Base-by-base conservation (phyloP, 2,888 invertebrate genomes). In the Sepiola atlantica region DNA sequence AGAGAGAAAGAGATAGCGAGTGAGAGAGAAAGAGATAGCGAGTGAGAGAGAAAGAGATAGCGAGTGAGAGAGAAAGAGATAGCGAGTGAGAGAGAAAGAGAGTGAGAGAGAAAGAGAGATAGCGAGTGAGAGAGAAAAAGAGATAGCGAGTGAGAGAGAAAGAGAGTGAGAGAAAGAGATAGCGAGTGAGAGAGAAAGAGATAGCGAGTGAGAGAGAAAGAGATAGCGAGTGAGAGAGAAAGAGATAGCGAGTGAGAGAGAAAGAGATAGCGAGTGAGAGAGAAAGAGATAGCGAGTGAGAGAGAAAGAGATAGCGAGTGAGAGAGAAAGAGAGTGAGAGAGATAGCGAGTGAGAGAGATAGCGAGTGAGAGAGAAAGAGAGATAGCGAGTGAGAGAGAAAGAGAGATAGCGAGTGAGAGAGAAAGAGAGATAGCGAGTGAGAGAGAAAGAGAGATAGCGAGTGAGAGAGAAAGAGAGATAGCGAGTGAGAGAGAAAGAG, bases 51-150 rank as follows among this genome's bases (percentile, higher is more conserved):
- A n/a, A n/a, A n/a, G n/a, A n/a, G n/a, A n/a, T n/a, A n/a, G n/a
- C n/a, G n/a, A n/a, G n/a, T n/a, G n/a, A n/a, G n/a, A n/a, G n/a
- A n/a, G n/a, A n/a, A n/a, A n/a, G n/a, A n/a, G n/a, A n/a, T n/a
- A n/a, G n/a, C n/a, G n/a, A n/a, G n/a, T n/a, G 77, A 77, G 77
- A 77, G 77, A 77, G 77, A 77, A n/a, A 77, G 77, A 77, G 24
- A 77, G 77, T 6, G 77, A 77, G 77, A 77, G 77, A 77, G 77
- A 77, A 8, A 77, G 77, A 77, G 77, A 77, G 77, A 77, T 3
- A 77, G 10, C 2, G 10, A 77, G 10, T 4, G 77, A 77, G 77
- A 77, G 77, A 77, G 77, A n/a, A n/a, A 77, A 8, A 77, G 77
- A 77, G 77, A 77, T 3, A 77, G 77, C 2, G 77, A 77, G 77